These are phyloP conservation scores for Cynoglossus semilaevis DNA, from an alignment of 2,113 vertebrate genomes.

Conservation along the genomic window DNA sequence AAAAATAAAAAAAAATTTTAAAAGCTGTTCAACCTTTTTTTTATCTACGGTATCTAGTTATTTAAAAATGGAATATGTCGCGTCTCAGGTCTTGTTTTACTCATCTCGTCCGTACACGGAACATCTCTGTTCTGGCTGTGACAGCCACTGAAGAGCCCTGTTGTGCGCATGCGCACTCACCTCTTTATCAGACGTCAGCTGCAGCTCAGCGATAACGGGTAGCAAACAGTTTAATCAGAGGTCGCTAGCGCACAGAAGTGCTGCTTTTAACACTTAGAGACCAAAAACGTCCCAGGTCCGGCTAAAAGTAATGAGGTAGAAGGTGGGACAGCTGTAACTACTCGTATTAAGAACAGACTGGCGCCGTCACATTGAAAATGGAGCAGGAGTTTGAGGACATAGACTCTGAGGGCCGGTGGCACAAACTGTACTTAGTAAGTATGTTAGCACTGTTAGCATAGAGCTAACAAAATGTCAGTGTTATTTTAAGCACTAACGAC, in stretches of 20 bases:
- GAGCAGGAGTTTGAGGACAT: slow-evolving; percentile 86
- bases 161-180: slow-evolving; percentile 46
- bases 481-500: slow-evolving; percentile 20
- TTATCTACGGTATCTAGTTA: no score
- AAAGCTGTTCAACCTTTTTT: no score
- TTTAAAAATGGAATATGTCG: no score
- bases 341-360: slow-evolving; percentile 22
- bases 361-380: slow-evolving; percentile 60
- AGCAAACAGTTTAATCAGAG: slow-evolving; percentile 29
- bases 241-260: slow-evolving; percentile 17
- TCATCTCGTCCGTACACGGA: slow-evolving; percentile 1
- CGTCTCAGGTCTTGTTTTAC: no score
- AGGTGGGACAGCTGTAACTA: slow-evolving; percentile 3
- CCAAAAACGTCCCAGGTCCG: slow-evolving; percentile 8
- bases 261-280: neutral
- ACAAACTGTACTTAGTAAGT: slow-evolving; percentile 89
- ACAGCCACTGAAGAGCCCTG: slow-evolving; percentile 10
- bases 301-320: slow-evolving; percentile 69
- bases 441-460: slow-evolving; percentile 52
- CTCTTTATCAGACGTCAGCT: slow-evolving; percentile 30
- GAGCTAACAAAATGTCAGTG: slow-evolving; percentile 49
- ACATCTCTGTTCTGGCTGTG: slow-evolving; percentile 41
- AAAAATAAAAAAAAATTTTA: no score
- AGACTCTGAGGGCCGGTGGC: slow-evolving; percentile 87
- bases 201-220: slow-evolving; percentile 26